phyloP scores from a whole-genome alignment of 2,888 invertebrate genomes.

The Drosophila imparisetae region DNA sequence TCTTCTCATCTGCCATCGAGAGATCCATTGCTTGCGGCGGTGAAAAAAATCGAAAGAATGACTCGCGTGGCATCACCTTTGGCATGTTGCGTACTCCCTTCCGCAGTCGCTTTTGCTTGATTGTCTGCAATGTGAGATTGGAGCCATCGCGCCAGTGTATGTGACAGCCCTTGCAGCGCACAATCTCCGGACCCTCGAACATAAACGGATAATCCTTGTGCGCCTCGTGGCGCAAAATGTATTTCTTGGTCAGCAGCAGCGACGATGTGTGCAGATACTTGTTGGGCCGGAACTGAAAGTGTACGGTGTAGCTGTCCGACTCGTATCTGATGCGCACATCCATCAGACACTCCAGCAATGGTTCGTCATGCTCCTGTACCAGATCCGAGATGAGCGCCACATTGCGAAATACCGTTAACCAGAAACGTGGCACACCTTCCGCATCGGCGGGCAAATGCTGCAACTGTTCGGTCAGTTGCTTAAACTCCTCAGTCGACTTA shows the following conservation, averaged over 20 bases:
- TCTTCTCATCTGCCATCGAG: constrained; percentile 65
- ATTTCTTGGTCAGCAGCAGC: constrained; percentile 59
- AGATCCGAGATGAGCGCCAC: constrained; percentile 62
- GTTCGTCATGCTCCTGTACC: constrained; percentile 67
- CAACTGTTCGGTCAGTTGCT: constrained; percentile 37
- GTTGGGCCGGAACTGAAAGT: constrained; percentile 58
- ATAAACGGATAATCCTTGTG: constrained; percentile 62
- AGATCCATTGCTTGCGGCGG: constrained; percentile 63
- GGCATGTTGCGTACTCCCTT: constrained; percentile 48
- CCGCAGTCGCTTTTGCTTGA: constrained; percentile 43
- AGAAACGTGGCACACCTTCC: constrained; percentile 61
- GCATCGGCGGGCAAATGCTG: constrained; percentile 39
- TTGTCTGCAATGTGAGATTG: constrained; percentile 61
- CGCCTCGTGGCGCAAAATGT: constrained; percentile 65
- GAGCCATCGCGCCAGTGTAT: constrained; percentile 67
- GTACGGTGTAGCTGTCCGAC: constrained; percentile 57
- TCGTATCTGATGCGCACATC: constrained; percentile 64
- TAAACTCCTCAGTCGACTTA: constrained; percentile 54
- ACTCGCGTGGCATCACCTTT: constrained; percentile 67
- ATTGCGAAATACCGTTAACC: constrained; percentile 70
- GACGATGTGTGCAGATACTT: constrained; percentile 58
- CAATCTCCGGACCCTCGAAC: constrained; percentile 69
- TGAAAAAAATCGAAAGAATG: constrained; percentile 69
- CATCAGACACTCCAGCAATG: constrained; percentile 53
- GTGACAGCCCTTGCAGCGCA: constrained; percentile 69